Conservation (phyloP, 1,140 invertebrate genomes). For the Limonius californicus region DNA sequence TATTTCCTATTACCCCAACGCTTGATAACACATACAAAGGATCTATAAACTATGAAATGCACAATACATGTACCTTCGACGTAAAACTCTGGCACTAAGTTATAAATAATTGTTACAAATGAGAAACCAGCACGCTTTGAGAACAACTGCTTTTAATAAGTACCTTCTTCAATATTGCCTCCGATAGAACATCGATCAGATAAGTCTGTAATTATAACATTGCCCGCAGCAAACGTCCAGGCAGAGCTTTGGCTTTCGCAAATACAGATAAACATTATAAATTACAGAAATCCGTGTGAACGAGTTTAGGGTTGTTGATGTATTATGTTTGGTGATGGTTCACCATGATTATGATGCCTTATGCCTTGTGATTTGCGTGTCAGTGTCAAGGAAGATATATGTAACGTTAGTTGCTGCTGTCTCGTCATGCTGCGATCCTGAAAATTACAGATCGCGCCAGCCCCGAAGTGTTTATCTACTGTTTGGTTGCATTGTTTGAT, state of each 20-base stretch:
- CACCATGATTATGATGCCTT: conserved; percentile 24
- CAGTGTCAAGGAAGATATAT: conserved; percentile 36
- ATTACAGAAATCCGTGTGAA: conserved; percentile 32
- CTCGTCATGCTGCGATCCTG: conserved; percentile 23
- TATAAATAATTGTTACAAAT: conserved; percentile 45
- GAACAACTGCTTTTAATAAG: conserved; percentile 40
- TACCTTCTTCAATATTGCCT: conserved; percentile 34
- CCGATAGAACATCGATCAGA: conserved; percentile 41
- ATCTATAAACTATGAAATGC: not conserved
- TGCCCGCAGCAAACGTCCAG: conserved; percentile 26
- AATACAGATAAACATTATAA: conserved; percentile 36
- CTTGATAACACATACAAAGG: not conserved
- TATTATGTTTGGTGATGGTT: conserved; percentile 15
- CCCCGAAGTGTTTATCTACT: conserved; percentile 26
- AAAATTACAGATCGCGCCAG: conserved; percentile 34
- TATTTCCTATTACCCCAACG: too few species aligned
- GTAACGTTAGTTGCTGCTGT: conserved; percentile 23
- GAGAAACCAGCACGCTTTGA: conserved; percentile 35
- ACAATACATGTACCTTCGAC: conserved; percentile 1
- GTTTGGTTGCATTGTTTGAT: conserved; percentile 24
- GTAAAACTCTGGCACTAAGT: conserved; percentile 27
- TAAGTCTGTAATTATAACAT: conserved; percentile 39
- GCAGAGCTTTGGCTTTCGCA: conserved; percentile 33
- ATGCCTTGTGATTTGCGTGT: conserved; percentile 35
- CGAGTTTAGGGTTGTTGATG: conserved; percentile 17